These are phyloP conservation scores for Trachemys scripta DNA, from an alignment of 2,113 vertebrate genomes.

Conservation along the genomic window DNA sequence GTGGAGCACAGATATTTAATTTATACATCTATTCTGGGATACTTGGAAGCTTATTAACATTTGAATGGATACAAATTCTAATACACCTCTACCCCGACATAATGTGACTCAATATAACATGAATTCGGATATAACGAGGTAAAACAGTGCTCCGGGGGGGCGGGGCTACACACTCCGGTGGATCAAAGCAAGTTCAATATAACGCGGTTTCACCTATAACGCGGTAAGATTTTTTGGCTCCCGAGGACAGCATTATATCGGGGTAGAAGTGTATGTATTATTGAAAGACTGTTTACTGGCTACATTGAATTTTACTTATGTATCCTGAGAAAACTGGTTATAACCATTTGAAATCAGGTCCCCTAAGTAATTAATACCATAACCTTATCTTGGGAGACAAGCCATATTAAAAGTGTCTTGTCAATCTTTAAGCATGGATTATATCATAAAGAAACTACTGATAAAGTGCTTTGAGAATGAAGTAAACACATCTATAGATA, in stretches of 20 bases:
- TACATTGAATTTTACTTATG: background rate
- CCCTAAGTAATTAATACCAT: background rate
- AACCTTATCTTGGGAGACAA: background rate
- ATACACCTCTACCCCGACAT: background rate
- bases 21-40: background rate
- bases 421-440: background rate
- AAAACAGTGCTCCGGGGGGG: too few species aligned
- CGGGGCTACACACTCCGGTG: too few species aligned
- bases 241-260: too few species aligned
- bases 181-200: too few species aligned
- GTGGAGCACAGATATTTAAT: background rate
- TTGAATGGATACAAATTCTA: background rate
- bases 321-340: background rate
- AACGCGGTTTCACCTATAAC: too few species aligned
- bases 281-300: background rate
- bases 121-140: too few species aligned
- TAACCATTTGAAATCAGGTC: background rate
- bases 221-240: too few species aligned
- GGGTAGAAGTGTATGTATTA: background rate
- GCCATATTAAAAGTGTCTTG: background rate
- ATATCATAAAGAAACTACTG: background rate
- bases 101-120: too few species aligned
- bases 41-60: background rate
- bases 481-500: background rate
- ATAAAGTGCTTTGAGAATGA: background rate